Evolutionary conservation across 2,888 invertebrate species (phyloP).

Genomic region (Suillia variegata): DNA sequence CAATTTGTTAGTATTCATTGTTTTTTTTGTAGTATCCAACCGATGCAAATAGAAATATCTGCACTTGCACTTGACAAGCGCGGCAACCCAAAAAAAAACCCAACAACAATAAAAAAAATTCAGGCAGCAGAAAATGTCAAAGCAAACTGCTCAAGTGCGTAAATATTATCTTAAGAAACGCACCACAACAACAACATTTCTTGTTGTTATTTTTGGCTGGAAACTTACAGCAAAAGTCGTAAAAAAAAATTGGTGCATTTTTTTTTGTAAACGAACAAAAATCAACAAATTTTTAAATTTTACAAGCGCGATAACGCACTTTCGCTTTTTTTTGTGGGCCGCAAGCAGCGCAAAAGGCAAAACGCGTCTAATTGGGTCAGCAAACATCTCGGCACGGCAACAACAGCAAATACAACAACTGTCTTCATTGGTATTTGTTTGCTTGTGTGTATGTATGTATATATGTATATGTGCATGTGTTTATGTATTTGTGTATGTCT

Average conservation of each 20-base stretch:
- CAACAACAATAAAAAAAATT: too few species aligned
- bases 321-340: slow-evolving; percentile 17
- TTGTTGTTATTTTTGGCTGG: neutral
- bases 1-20: too few species aligned
- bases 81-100: too few species aligned
- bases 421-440: slow-evolving; percentile 22
- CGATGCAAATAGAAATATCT: too few species aligned
- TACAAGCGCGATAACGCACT: slow-evolving; percentile 10
- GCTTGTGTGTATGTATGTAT: slow-evolving; percentile 4
- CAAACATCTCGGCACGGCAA: slow-evolving; percentile 12
- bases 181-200: too few species aligned
- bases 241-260: slow-evolving; percentile 7
- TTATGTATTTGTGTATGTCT: slow-evolving; percentile 21
- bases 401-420: too few species aligned
- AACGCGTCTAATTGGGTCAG: slow-evolving; percentile 21
- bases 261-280: neutral
- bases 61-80: too few species aligned
- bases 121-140: too few species aligned
- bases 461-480: slow-evolving; percentile 15
- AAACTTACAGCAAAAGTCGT: neutral
- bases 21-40: too few species aligned
- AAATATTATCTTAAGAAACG: too few species aligned
- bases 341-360: neutral
- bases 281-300: too few species aligned
- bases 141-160: too few species aligned